Base-by-base conservation (phyloP, 1,140 invertebrate genomes). In the Pogonomyrmex californicus region DNA sequence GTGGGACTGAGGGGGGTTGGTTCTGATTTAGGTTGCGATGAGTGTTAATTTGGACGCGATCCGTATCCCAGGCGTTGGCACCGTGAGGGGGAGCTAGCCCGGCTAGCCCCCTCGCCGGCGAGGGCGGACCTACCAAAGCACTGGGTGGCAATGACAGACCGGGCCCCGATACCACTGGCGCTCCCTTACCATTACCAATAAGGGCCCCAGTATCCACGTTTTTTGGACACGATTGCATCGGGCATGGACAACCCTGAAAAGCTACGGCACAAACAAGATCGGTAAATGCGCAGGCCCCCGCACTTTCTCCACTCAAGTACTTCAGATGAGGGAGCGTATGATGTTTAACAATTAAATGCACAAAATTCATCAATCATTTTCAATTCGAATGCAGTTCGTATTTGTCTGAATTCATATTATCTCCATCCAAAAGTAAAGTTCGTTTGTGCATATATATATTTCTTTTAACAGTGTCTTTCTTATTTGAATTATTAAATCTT, bases 141-240 rank as follows among this genome's bases (percentile, higher is more conserved):
- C 94, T 95, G 95, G 96, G 96, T 92, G 96, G 96, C 93, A 96
- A 96, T 94, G 96, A 96, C 93, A 96, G 96, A 95, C 96, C 96
- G 89, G 96, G 95, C 89, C 96, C 96, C 93, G 96, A 96, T 96
- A 96, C 96, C 95, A 97, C 96, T 97, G 97, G 96, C 96, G 96
- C 96, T 96, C 96, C 95, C 95, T 95, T 95, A 95, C 95, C 95
- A 95, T 96, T 97, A 98, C 98, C 98, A 98, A 98, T 98, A 98
- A 98, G 98, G 97, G 98, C 98, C 97, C 98, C 98, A 98, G 98
- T 98, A 98, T 97, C 97, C 97, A 97, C 98, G 98, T 98, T 98
- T 98, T 98, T 98, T 98, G 98, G 97, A 98, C 97, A 98, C 96
- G 97, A 97, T 96, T 98, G 97, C 96, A 98, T 97, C 95, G 97